These are phyloP conservation scores for Coptodon bakossiorum DNA, from an alignment of 2,113 vertebrate species.

Conservation along the genomic window DNA sequence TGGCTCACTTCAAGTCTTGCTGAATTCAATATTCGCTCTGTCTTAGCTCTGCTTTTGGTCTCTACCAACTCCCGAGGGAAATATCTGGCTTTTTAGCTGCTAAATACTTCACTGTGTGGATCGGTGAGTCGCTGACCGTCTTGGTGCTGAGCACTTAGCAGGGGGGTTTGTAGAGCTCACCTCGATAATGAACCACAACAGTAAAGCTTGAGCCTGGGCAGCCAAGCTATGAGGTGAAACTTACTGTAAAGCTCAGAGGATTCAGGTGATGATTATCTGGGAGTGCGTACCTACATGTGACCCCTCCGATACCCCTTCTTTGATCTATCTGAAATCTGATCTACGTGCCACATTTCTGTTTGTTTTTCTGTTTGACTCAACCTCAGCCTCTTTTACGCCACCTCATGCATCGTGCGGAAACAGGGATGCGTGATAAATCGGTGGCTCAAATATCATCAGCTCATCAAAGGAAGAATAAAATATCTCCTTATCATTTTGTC, in stretches of 20 bases:
- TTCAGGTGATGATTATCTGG: neutral
- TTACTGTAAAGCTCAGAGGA: neutral
- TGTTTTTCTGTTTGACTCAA: neutral
- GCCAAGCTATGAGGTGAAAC: neutral
- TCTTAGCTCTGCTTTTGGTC: neutral
- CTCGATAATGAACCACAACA: neutral
- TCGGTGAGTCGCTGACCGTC: neutral
- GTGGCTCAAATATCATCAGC: neutral
- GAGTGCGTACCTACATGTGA: neutral
- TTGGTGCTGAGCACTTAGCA: neutral
- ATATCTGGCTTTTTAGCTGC: neutral
- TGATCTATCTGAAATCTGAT: neutral
- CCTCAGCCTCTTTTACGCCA: neutral
- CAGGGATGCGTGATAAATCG: neutral
- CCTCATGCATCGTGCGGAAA: neutral
- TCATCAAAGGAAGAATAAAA: neutral
- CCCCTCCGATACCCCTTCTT: neutral
- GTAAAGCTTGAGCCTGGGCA: neutral
- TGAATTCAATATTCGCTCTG: neutral
- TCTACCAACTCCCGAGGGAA: neutral
- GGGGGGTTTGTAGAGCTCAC: neutral
- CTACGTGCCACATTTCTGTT: neutral
- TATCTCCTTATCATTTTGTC: neutral
- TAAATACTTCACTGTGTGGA: neutral
- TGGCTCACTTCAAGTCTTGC: neutral